Evolutionary conservation across 2,888 invertebrate species (phyloP), one percentile per base, ranked within the genome.

Genomic region (Argyresthia albistria): DNA sequence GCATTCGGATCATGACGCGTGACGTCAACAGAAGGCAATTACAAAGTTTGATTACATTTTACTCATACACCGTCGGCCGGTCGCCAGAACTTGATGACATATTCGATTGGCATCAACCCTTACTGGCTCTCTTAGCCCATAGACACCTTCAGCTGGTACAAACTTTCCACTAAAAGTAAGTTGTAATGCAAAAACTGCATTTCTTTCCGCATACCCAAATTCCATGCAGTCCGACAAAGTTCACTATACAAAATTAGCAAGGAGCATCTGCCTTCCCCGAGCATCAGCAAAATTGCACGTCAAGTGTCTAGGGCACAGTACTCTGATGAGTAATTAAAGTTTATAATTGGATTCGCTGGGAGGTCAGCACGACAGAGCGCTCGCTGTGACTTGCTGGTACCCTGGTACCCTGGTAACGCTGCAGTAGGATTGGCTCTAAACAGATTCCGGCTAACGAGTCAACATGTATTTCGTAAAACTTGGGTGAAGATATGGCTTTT

Each of bases 311-410:
- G 42, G 36, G 35, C 46, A 35, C 35, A 10, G 51, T 45, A 35
- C 55, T 53, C 55, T 65, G 63, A 65, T 67, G 65, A 64, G 73
- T 72, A 73, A 73, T 73, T 71, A 71, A 73, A 73, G 64, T 73
- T 73, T 68, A 59, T 73, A 73, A 73, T 73, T 73, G 73, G 69
- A 68, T 67, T 59, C 59, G 14, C 15, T 59, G 58, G 56, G 61
- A 56, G 61, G 68, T 68, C 67, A 64, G 59, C 60, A 42, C 50
- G 51, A 46, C 50, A 47, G 15, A 37, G 16, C 43, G 35, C 43
- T 16, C 16, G 15, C 49, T 15, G 36, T 25, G 25, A 25, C 46
- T 39, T 39, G 39, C 46, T 52, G 48, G 35, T 67, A 62, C 58
- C 56, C 53, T 43, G 61, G 25, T 25, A 25, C 25, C 56, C 53